A percentile compares a stretch with the other conserved stretches of the same genome.
Evolutionary conservation across 1,140 invertebrate genomes (phyloP).

Genomic region (Agrilus planipennis): DNA sequence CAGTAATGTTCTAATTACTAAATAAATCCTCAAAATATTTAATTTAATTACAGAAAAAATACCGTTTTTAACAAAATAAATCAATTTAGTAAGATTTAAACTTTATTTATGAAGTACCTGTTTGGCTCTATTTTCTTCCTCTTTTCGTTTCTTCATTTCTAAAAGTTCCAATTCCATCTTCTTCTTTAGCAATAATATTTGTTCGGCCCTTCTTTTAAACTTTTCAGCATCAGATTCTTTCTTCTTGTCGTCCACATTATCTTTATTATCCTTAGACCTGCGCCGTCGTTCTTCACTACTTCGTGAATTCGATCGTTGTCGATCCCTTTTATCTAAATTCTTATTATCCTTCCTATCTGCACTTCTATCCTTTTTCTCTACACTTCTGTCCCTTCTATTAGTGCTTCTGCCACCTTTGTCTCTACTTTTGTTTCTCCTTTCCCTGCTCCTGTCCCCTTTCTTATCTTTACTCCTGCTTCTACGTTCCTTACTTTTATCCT

Average conservation of each 20-base stretch:
- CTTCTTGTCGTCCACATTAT: slow-evolving; percentile 19
- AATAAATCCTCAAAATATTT: background rate
- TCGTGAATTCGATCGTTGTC: slow-evolving; percentile 13
- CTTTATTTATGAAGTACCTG: background rate
- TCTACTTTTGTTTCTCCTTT: too few species aligned
- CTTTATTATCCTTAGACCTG: slow-evolving; percentile 6
- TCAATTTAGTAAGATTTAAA: too few species aligned
- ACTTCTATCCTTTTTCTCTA: too few species aligned
- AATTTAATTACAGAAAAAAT: too few species aligned
- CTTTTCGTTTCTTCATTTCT: slow-evolving; percentile 30
- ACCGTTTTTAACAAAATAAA: too few species aligned
- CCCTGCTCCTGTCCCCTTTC: too few species aligned
- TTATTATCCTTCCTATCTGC: too few species aligned
- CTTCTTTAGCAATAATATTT: slow-evolving; percentile 38
- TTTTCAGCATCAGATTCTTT: slow-evolving; percentile 35
- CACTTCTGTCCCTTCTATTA: too few species aligned
- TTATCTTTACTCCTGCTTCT: too few species aligned
- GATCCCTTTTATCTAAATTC: slow-evolving; percentile 9
- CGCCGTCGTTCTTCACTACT: slow-evolving; percentile 11
- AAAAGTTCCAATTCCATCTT: slow-evolving; percentile 42
- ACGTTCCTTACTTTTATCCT: too few species aligned
- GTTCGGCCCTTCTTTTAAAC: slow-evolving; percentile 33
- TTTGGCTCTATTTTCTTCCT: slow-evolving; percentile 25
- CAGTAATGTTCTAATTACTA: background rate
- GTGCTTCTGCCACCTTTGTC: too few species aligned